Conservation (phyloP, 1,140 invertebrate species). For the Lutraria rhynchaena region DNA sequence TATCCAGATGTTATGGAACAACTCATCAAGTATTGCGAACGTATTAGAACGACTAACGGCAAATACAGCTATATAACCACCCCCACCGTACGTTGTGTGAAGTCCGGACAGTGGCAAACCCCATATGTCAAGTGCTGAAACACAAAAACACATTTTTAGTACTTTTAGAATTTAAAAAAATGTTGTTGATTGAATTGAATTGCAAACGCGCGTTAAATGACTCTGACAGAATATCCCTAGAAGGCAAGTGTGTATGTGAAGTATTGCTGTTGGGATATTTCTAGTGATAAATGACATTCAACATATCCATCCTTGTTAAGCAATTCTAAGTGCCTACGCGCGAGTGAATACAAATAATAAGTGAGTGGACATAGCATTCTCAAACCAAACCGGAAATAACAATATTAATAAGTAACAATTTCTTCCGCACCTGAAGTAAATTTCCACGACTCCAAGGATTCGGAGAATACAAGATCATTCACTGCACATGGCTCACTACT, state of each 20-base stretch:
- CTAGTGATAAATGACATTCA: too few relatives aligned
- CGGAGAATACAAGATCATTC: not conserved
- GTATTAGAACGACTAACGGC: constrained; percentile 46
- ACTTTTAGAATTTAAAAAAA: too few relatives aligned
- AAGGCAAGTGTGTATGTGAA: not conserved
- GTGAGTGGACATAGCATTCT: not conserved
- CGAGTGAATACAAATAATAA: too few relatives aligned
- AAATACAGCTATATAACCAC: constrained; percentile 67
- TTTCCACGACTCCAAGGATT: not conserved
- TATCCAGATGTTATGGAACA: constrained; percentile 81
- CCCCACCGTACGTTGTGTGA: constrained; percentile 66
- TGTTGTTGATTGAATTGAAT: too few relatives aligned
- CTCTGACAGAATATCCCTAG: not conserved
- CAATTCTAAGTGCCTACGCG: too few relatives aligned
- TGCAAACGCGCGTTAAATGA: not conserved
- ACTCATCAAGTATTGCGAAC: constrained; percentile 68
- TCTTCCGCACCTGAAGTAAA: constrained; percentile 20
- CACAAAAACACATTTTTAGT: too few relatives aligned
- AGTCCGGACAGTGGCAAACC: constrained; percentile 63
- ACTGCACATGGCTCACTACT: not conserved
- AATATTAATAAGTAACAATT: not conserved
- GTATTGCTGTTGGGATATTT: too few relatives aligned
- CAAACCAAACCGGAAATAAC: not conserved
- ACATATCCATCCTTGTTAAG: too few relatives aligned
- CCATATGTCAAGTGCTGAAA: constrained; percentile 58